Evolutionary conservation across 2,888 invertebrate species (phyloP).

Genomic region (Panopea generosa): DNA sequence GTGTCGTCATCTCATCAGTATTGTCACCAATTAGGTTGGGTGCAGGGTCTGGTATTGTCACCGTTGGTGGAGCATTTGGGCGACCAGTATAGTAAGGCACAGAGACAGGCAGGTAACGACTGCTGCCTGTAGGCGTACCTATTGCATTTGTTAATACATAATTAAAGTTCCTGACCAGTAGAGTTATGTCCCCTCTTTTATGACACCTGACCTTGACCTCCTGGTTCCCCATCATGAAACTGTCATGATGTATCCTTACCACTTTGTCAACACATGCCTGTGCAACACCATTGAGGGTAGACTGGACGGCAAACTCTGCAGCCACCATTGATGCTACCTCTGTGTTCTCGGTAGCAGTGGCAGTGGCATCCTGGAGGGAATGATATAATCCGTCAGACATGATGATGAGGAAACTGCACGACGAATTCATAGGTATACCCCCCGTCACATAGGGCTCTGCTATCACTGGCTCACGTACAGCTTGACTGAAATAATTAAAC

Average conservation of each 20-base stretch:
- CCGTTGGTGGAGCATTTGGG: constrained; percentile 54
- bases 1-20: constrained; percentile 49
- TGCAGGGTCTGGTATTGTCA: constrained; percentile 57
- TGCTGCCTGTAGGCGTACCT: constrained; percentile 80
- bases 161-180: constrained; percentile 94
- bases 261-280: constrained; percentile 94
- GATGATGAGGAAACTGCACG: constrained; percentile 92
- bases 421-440: constrained; percentile 91
- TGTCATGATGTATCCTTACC: constrained; percentile 92
- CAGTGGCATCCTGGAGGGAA: constrained; percentile 92
- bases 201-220: constrained; percentile 80
- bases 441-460: constrained; percentile 92
- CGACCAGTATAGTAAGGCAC: constrained; percentile 65
- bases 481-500: constrained; percentile 85
- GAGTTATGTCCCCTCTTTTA: constrained; percentile 93
- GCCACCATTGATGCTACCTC: constrained; percentile 83
- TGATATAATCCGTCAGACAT: constrained; percentile 95
- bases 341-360: constrained; percentile 89
- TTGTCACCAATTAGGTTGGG: constrained; percentile 21
- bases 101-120: constrained; percentile 64
- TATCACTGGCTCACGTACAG: constrained; percentile 92
- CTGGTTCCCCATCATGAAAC: constrained; percentile 87
- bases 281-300: constrained; percentile 92
- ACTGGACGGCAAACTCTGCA: constrained; percentile 89
- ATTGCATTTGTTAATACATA: constrained; percentile 90